Evolutionary conservation across 35 echinoderm and acorn worm species (phyloP), one percentile per base, ranked within the genome.

Genomic region (Ophiothrix spiculata): DNA sequence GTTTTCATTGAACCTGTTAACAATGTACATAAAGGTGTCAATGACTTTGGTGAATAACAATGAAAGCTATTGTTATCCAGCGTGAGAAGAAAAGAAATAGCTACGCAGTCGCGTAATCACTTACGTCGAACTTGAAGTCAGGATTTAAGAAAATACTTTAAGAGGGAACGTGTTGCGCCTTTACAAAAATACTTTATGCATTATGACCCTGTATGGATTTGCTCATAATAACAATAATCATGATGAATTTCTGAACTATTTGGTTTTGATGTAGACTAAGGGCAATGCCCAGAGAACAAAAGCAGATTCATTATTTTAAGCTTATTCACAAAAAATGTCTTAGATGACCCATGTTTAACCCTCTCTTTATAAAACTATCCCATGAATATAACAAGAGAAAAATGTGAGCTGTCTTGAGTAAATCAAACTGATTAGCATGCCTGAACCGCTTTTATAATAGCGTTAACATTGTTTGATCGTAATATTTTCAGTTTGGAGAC

Each of bases 1-100:
- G 45, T 69, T 69, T 69, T 69, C 60, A 69, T 69, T 69, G 60
- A 15, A 69, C 60, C 60, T 69, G 60, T 69, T 69, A 69, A 69
- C 60, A 69, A 69, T 69, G 60, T 69, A 10, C 60, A 69, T 69
- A 69, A 1, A 69, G 23, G 60, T 69, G 60, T 69, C 60, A 69
- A 69, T 69, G 60, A 69, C 60, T 25, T 28, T 25, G 17, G 60
- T 25, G 60, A 25, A 69, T 25, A 69, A 15, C 17, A 69, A 25
- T 4, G 60, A 28, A 2, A 2, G 16, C 60, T 69, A 25, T 69
- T 69, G 17, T 25, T 69, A 15, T 2, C 10, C 17, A n/a, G 60
- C 60, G 60, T 69, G 60, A 69, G 60, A 69, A 12, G 23, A 69
- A 69, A 12, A 69, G 60, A 69, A 69, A 69, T 69, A 69, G 25